Conservation (phyloP, 2,888 invertebrate species). For the Alitta virens region DNA sequence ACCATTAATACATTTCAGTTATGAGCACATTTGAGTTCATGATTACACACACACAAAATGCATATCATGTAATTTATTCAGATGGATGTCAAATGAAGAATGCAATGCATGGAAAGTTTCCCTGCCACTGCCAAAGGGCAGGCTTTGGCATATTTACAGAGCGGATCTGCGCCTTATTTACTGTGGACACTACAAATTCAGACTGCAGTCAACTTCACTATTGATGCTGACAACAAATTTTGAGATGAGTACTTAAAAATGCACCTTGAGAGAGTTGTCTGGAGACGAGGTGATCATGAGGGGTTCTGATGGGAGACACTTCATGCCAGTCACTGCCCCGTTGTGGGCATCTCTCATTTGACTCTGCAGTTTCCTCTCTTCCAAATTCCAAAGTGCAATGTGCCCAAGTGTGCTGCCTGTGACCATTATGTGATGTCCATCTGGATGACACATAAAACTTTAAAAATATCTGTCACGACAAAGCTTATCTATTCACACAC, state of each 20-base stretch:
- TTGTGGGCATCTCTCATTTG: conserved; percentile 79
- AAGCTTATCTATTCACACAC: not conserved
- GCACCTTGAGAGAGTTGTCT: conserved; percentile 90
- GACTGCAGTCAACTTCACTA: no score
- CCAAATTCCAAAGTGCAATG: conserved; percentile 89
- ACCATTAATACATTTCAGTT: no score
- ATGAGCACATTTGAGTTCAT: not conserved
- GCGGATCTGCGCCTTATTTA: no score
- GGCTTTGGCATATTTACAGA: no score
- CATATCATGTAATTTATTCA: not conserved
- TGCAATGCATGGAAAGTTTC: no score
- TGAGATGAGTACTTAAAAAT: conserved; percentile 43
- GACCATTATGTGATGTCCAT: conserved; percentile 82
- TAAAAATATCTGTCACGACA: not conserved
- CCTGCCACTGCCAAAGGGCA: not conserved
- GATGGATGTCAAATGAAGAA: not conserved
- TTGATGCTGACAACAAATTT: no score
- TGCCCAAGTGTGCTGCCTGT: conserved; percentile 80
- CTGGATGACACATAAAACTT: conserved; percentile 56
- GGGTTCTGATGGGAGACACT: conserved; percentile 85
- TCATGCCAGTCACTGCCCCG: conserved; percentile 71
- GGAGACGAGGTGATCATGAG: conserved; percentile 84
- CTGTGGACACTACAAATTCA: no score
- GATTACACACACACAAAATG: not conserved
- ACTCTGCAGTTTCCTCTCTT: conserved; percentile 66